phyloP scores from a whole-genome alignment of 2,888 invertebrate genomes.

The Iphiclides podalirius region DNA sequence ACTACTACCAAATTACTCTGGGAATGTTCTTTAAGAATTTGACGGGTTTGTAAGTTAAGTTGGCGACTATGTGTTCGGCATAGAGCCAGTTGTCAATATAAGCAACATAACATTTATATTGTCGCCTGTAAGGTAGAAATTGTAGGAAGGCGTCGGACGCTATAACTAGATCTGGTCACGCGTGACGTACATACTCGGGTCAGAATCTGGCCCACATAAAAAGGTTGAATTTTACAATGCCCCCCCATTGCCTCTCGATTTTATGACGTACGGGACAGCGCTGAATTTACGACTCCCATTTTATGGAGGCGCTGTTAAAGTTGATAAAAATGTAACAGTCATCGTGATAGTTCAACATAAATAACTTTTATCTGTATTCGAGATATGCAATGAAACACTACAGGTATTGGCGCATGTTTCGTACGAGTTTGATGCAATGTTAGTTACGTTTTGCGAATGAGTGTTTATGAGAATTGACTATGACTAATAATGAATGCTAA shows the following conservation, averaged over 20 bases:
- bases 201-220: neutral
- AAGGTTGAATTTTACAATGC: slow-evolving; percentile 28
- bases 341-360: slow-evolving; percentile 3
- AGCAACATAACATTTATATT: no score
- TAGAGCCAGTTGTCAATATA: no score
- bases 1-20: no score
- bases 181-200: slow-evolving; percentile 5
- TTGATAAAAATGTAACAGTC: slow-evolving; percentile 28
- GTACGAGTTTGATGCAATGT: no score
- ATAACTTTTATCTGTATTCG: slow-evolving; percentile 1
- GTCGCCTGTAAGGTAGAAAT: no score
- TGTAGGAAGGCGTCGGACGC: no score
- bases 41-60: no score
- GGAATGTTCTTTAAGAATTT: no score
- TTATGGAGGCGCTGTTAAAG: slow-evolving; percentile 30
- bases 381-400: slow-evolving; percentile 3
- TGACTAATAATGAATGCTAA: no score
- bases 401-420: no score
- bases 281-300: slow-evolving; percentile 29
- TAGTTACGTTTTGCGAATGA: neutral
- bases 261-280: slow-evolving; percentile 32
- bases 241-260: slow-evolving; percentile 31
- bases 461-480: no score
- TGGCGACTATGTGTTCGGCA: no score
- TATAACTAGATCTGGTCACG: slow-evolving; percentile 1